Conservation (phyloP, 2,888 invertebrate genomes). For the Hetaerina titia region DNA sequence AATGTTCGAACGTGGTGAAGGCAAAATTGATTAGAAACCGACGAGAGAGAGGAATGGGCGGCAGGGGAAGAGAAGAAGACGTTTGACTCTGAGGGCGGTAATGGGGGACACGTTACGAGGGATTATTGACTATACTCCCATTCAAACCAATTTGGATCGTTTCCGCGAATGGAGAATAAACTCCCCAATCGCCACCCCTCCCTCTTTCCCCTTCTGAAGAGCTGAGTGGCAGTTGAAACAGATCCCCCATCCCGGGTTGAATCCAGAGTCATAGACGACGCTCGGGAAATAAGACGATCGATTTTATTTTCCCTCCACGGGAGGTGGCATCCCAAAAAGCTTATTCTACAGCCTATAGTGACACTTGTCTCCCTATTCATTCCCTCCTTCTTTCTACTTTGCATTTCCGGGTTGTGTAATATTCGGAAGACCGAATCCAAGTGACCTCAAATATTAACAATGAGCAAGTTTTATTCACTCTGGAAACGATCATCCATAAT, state of each 20-base stretch:
- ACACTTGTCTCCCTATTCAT: background rate
- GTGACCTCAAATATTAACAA: no score
- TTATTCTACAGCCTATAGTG: background rate
- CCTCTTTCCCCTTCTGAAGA: background rate
- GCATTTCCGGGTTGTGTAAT: no score
- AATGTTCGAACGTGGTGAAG: no score
- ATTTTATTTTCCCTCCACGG: background rate
- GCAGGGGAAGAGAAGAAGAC: background rate
- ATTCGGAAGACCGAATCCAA: no score
- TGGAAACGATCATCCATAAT: no score
- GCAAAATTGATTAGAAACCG: background rate
- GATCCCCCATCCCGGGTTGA: background rate
- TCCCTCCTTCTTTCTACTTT: no score
- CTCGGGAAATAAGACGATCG: background rate
- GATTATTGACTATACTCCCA: conserved; percentile 5
- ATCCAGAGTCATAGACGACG: background rate
- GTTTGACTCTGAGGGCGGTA: background rate
- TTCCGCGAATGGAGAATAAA: background rate
- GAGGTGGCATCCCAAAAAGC: background rate
- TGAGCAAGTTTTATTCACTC: no score
- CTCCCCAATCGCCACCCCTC: background rate
- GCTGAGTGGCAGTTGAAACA: background rate
- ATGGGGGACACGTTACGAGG: background rate
- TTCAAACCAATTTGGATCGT: background rate
- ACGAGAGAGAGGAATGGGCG: background rate